A percentile compares a stretch with the other conserved stretches of the same genome.
Evolutionary conservation across 2,113 vertebrate species (phyloP).

Genomic region (Clarias macrocephalus): DNA sequence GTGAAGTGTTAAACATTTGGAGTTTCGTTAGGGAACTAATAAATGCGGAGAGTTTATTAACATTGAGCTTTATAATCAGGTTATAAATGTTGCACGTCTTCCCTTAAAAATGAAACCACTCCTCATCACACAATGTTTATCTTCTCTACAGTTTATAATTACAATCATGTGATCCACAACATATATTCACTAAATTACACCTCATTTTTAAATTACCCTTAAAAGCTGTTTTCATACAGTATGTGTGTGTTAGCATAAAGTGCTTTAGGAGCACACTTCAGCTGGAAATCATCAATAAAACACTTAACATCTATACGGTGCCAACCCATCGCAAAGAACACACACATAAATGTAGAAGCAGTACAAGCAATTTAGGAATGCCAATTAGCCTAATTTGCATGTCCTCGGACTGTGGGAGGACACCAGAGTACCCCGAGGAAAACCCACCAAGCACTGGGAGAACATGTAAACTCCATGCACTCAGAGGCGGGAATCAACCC

Average conservation of each 20-base stretch:
- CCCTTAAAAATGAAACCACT: background rate
- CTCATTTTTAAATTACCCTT: background rate
- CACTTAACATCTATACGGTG: too few relatives aligned
- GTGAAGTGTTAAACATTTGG: background rate
- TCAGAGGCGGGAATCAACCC: too few relatives aligned
- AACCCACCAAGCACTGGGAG: too few relatives aligned
- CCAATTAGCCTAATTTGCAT: too few relatives aligned
- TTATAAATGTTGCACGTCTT: background rate
- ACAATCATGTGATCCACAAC: background rate
- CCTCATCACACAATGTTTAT: background rate
- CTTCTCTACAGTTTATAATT: background rate
- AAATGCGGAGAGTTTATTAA: background rate
- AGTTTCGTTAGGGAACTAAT: background rate
- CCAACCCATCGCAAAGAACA: too few relatives aligned
- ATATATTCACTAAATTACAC: background rate
- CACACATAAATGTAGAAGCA: too few relatives aligned
- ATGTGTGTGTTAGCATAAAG: background rate
- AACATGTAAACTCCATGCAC: too few relatives aligned
- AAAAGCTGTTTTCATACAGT: background rate
- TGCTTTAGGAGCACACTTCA: background rate
- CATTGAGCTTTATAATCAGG: background rate
- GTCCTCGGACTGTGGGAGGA: too few relatives aligned
- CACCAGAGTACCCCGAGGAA: too few relatives aligned
- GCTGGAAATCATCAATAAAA: too few relatives aligned
- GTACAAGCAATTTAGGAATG: too few relatives aligned